Conservation (phyloP, 2,113 vertebrate genomes). For the Hippolais icterina region DNA sequence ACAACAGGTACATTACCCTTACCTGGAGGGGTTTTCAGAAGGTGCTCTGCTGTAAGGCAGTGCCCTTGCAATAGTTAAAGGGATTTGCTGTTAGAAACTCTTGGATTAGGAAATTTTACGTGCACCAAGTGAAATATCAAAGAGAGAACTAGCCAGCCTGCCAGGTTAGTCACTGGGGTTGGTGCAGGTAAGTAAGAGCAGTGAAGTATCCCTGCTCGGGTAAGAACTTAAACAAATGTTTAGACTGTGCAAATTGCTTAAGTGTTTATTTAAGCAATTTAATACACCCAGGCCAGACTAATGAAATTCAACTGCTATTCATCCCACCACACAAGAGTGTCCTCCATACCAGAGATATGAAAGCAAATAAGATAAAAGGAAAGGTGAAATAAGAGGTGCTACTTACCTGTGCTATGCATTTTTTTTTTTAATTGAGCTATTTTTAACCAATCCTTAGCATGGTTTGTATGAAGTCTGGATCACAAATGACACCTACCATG, state of each 20-base stretch:
- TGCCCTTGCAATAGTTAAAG: neutral
- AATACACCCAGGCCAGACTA: neutral
- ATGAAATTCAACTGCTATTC: constrained; percentile 1
- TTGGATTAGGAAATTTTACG: neutral
- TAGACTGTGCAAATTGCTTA: neutral
- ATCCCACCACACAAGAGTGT: neutral
- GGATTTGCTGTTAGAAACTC: neutral
- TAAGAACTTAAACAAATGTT: neutral
- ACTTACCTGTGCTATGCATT: neutral
- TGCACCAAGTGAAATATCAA: neutral
- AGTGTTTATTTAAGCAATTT: neutral
- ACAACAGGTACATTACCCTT: neutral
- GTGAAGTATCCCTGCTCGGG: neutral
- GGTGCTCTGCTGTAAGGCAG: neutral
- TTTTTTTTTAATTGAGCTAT: neutral
- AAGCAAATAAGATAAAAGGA: constrained; percentile 27
- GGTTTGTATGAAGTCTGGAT: neutral
- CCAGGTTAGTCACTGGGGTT: neutral
- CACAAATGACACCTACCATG: neutral
- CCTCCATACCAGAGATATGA: neutral
- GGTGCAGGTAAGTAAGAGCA: neutral
- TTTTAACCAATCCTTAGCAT: neutral
- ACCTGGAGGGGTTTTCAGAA: neutral
- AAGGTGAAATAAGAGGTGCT: constrained; percentile 1
- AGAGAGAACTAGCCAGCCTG: neutral